Evolutionary conservation across 2,797 vertebrate species (phyloP).

Genomic region (Hephaestus fuliginosus): DNA sequence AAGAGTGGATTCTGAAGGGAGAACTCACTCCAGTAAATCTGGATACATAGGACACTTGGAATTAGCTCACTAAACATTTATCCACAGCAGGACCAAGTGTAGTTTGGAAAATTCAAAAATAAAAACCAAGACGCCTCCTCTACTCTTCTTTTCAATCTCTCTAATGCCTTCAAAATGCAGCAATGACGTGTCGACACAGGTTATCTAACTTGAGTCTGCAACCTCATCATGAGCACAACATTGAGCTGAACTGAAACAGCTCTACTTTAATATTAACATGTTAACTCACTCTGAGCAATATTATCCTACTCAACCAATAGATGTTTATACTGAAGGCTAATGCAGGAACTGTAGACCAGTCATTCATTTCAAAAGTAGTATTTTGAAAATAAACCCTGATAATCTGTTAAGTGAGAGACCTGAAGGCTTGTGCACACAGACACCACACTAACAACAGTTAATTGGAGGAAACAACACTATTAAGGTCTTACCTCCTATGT

Average conservation of each 20-base stretch:
- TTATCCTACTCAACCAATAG: background rate
- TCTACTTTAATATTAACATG: background rate
- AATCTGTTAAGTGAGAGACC: slow-evolving; percentile 5
- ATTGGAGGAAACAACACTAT: slow-evolving; percentile 21
- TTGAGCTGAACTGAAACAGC: background rate
- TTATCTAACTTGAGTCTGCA: background rate
- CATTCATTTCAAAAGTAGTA: background rate
- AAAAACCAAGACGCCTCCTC: background rate
- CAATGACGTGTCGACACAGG: background rate
- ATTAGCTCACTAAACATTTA: slow-evolving; percentile 63
- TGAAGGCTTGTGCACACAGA: background rate
- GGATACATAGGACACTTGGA: slow-evolving; percentile 62
- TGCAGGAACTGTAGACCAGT: background rate
- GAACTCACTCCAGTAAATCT: slow-evolving; percentile 64
- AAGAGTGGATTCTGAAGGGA: slow-evolving; percentile 74
- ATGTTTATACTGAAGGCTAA: background rate
- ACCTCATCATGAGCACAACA: background rate
- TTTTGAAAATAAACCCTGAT: slow-evolving; percentile 9
- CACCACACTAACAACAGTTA: slow-evolving; percentile 1
- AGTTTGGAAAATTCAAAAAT: slow-evolving; percentile 9
- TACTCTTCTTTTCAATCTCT: background rate
- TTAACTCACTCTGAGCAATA: background rate
- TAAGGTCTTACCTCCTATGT: slow-evolving; percentile 8
- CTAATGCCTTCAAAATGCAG: background rate
- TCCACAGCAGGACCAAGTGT: slow-evolving; percentile 26